A percentile compares a stretch with the other conserved stretches of the same genome.
Evolutionary conservation across 2,888 invertebrate genomes (phyloP).

Genomic region (Criorhina ranunculi): DNA sequence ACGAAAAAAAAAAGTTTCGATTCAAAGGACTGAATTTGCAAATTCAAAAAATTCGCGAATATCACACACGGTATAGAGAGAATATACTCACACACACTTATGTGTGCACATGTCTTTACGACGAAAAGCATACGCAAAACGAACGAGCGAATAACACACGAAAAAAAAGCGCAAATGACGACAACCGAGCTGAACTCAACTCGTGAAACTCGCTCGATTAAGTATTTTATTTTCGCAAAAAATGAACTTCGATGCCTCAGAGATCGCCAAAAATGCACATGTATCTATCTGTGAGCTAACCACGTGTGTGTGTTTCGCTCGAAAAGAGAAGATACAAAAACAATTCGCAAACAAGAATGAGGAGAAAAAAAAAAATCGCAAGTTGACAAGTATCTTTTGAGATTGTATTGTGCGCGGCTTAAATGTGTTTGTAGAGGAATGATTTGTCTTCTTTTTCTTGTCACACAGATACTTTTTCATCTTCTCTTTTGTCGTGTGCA

Average conservation of each 20-base stretch:
- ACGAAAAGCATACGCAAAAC: constrained; percentile 50
- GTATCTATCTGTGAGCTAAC: constrained; percentile 20
- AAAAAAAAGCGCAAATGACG: constrained; percentile 31
- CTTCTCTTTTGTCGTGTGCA: not conserved
- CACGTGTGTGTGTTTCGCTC: constrained; percentile 34
- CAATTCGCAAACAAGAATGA: constrained; percentile 38
- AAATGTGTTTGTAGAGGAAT: not conserved
- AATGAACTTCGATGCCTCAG: constrained; percentile 23
- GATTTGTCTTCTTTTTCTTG: not conserved
- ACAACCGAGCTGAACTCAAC: constrained; percentile 13
- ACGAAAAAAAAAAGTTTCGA: constrained; percentile 17
- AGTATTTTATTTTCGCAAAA: constrained; percentile 40
- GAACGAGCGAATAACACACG: constrained; percentile 27
- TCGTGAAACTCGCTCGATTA: constrained; percentile 27
- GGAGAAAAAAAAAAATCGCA: constrained; percentile 20
- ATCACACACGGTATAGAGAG: constrained; percentile 1
- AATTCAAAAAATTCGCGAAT: constrained; percentile 44
- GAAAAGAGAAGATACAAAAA: constrained; percentile 22
- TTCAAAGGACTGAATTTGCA: constrained; percentile 77
- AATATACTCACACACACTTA: constrained; percentile 15
- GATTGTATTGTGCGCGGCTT: not conserved
- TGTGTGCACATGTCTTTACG: not conserved
- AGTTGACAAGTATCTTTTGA: constrained; percentile 36
- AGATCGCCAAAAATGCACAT: constrained; percentile 42
- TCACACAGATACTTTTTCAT: constrained; percentile 8